A percentile compares a stretch with the other conserved stretches of the same genome.
phyloP scores from a whole-genome alignment of 2,888 invertebrate genomes.

The Drosophila basisetae region DNA sequence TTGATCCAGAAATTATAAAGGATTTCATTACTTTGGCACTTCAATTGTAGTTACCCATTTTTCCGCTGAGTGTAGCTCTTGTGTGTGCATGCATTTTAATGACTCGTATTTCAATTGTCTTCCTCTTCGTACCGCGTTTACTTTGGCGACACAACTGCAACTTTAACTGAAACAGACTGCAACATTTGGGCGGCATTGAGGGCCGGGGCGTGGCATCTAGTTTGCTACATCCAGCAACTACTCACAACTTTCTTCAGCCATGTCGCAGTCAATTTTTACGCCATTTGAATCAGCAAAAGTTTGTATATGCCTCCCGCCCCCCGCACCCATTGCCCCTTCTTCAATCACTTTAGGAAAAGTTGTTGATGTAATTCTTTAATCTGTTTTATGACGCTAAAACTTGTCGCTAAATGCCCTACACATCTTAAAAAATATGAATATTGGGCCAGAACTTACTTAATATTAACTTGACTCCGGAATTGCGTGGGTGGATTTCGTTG shows the following conservation, averaged over 20 bases:
- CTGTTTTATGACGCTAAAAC: slow-evolving; percentile 64
- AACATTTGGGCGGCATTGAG: slow-evolving; percentile 44
- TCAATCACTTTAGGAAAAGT: slow-evolving; percentile 13
- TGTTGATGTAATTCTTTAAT: slow-evolving; percentile 55
- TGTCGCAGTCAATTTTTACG: slow-evolving; percentile 73
- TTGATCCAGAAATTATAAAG: background rate
- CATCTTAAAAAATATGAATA: background rate
- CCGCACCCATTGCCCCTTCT: no score
- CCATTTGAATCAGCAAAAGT: slow-evolving; percentile 76
- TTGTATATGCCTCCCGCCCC: slow-evolving; percentile 51
- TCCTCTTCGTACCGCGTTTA: slow-evolving; percentile 33
- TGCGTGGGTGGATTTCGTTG: background rate
- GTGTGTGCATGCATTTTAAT: slow-evolving; percentile 74
- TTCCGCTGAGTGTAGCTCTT: slow-evolving; percentile 12
- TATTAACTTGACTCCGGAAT: slow-evolving; percentile 48
- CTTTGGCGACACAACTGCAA: slow-evolving; percentile 50
- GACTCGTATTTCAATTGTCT: slow-evolving; percentile 77
- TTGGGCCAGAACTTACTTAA: slow-evolving; percentile 1
- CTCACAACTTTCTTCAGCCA: slow-evolving; percentile 56
- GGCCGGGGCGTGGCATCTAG: slow-evolving; percentile 55
- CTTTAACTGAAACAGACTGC: slow-evolving; percentile 45
- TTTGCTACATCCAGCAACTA: slow-evolving; percentile 47
- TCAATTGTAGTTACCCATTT: background rate
- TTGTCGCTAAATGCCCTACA: slow-evolving; percentile 31
- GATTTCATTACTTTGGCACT: background rate